These are phyloP conservation scores for Holcopasites calliopsidis DNA, from an alignment of 1,140 invertebrate species.

Conservation along the genomic window DNA sequence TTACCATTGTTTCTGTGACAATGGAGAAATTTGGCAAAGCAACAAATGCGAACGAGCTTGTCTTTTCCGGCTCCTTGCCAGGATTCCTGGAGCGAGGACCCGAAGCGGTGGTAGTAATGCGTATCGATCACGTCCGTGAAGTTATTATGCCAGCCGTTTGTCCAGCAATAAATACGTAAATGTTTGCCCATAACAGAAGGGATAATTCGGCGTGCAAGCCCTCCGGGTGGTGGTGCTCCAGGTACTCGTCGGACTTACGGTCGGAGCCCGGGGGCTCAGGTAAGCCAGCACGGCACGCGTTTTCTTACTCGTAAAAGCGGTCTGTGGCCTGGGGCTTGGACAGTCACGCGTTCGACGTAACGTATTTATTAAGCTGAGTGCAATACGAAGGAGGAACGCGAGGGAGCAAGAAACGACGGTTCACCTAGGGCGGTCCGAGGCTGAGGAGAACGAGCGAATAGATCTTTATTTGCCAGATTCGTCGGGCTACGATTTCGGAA, in stretches of 20 bases:
- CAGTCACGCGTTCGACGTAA: conserved; percentile 31
- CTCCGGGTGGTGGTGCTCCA: conserved; percentile 36
- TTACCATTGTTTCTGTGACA: no score
- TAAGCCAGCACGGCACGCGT: conserved; percentile 24
- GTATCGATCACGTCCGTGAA: conserved; percentile 56
- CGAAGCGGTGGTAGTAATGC: conserved; percentile 37
- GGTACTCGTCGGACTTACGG: conserved; percentile 20
- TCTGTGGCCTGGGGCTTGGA: no score
- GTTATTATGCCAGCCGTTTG: conserved; percentile 62
- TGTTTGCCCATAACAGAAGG: conserved; percentile 66
- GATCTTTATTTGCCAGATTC: no score
- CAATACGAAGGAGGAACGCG: not conserved
- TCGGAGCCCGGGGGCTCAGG: not conserved
- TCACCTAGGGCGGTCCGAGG: no score
- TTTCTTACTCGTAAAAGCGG: conserved; percentile 27
- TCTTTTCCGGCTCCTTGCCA: no score
- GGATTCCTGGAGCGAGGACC: conserved; percentile 10
- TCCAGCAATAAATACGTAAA: conserved; percentile 71
- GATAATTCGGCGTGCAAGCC: conserved; percentile 63
- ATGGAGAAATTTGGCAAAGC: no score
- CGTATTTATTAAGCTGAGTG: conserved; percentile 38
- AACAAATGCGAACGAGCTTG: no score
- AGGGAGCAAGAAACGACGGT: not conserved
- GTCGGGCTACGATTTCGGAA: no score
- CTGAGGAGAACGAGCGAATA: no score